Evolutionary conservation across 1,140 invertebrate genomes (phyloP).

Genomic region (Semibalanus balanoides): DNA sequence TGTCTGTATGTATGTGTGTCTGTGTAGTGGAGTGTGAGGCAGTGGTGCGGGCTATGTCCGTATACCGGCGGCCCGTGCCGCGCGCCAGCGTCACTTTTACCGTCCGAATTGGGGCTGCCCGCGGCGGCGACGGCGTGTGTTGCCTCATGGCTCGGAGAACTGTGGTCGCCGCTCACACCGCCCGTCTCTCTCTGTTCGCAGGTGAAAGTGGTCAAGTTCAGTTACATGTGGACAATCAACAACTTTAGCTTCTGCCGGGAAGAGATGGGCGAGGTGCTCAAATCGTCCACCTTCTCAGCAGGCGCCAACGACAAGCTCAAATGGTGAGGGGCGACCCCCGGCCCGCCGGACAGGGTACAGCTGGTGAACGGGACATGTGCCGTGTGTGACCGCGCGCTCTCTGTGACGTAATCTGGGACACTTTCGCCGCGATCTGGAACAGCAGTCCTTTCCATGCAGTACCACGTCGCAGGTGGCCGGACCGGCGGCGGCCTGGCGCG

Average conservation of each 20-base stretch:
- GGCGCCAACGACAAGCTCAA: conserved; percentile 98
- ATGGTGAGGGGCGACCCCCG: conserved; percentile 52
- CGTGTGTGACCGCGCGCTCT: too few species aligned
- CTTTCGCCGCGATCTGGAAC: too few species aligned
- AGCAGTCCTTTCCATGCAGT: too few species aligned
- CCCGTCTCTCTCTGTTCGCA: conserved; percentile 34
- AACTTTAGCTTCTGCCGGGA: conserved; percentile 99
- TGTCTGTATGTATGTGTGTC: background rate
- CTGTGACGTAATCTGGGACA: too few species aligned
- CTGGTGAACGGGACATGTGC: too few species aligned
- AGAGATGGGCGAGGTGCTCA: conserved; percentile 99
- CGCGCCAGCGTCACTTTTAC: background rate
- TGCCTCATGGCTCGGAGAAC: background rate
- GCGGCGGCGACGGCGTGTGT: background rate
- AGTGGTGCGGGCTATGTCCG: too few species aligned
- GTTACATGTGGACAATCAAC: conserved; percentile 99
- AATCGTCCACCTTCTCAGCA: conserved; percentile 97
- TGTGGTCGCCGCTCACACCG: background rate
- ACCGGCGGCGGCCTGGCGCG: too few species aligned
- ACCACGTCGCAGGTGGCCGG: too few species aligned
- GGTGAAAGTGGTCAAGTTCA: conserved; percentile 99
- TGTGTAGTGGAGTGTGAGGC: background rate
- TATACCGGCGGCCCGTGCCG: too few species aligned
- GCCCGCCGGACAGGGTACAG: too few species aligned
- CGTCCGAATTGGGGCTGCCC: background rate